Percentiles rank a stretch among this genome's conserved stretches.
phyloP scores from a whole-genome alignment of 2,113 vertebrate species.

The Alligator mississippiensis region DNA sequence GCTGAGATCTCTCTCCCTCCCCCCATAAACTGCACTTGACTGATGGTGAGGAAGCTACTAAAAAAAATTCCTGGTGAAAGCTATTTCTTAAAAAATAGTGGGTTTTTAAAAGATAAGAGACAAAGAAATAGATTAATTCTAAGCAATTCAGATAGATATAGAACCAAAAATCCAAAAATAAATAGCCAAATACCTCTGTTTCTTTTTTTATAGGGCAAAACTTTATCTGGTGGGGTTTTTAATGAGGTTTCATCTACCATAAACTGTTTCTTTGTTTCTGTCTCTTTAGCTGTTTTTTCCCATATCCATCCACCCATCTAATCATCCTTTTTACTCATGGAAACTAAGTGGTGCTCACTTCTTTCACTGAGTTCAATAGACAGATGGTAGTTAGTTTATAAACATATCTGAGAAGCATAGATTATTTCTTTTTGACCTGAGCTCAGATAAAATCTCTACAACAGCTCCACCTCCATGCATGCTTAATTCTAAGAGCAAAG shows the following conservation, averaged over 20 bases:
- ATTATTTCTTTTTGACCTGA: background rate
- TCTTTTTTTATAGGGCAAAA: no score
- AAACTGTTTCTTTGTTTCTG: background rate
- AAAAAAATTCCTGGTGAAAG: background rate
- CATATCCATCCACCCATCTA: background rate
- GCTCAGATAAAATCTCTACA: background rate
- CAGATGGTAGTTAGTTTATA: background rate
- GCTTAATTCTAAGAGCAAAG: background rate
- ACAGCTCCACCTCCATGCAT: background rate
- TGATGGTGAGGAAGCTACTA: background rate
- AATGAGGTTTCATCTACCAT: background rate
- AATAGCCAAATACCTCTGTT: background rate
- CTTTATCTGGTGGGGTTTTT: background rate
- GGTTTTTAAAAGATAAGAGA: background rate
- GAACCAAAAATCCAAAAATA: background rate
- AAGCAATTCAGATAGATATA: background rate
- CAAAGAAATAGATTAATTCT: background rate
- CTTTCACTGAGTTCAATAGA: background rate
- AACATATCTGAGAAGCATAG: background rate
- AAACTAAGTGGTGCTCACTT: background rate
- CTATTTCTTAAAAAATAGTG: background rate
- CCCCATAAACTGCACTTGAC: background rate
- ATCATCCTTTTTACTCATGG: background rate
- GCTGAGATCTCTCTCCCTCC: background rate
- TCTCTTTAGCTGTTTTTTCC: background rate